These are phyloP conservation scores for Myotis planiceps DNA, from an alignment of 2,797 vertebrate species.

Conservation along the genomic window DNA sequence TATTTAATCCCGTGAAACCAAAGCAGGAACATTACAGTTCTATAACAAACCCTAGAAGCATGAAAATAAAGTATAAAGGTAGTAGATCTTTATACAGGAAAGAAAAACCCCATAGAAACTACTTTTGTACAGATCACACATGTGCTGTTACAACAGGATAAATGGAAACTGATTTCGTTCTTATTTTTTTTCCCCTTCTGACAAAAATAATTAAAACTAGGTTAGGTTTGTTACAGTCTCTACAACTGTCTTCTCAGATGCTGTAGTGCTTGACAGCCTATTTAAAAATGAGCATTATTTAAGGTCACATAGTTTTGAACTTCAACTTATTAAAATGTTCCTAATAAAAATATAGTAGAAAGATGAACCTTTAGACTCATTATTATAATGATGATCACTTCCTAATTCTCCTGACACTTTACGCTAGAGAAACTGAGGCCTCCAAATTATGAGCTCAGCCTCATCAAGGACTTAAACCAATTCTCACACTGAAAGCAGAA, in stretches of 20 bases:
- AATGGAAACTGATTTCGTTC: constrained; percentile 16
- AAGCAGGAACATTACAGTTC: constrained; percentile 64
- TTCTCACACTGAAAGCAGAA: background rate
- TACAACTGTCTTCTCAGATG: background rate
- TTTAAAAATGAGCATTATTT: constrained; percentile 60
- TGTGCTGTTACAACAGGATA: background rate
- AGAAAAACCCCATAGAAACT: constrained; percentile 58
- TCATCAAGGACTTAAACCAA: background rate
- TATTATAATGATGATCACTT: background rate
- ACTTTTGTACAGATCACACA: background rate
- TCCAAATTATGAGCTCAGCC: background rate
- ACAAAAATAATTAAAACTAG: constrained; percentile 72
- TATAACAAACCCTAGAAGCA: constrained; percentile 66
- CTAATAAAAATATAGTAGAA: constrained; percentile 31
- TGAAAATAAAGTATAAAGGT: constrained; percentile 67
- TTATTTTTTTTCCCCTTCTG: background rate
- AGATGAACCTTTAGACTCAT: background rate
- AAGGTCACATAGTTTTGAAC: constrained; percentile 50
- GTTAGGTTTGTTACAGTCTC: constrained; percentile 23
- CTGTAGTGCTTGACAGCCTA: background rate
- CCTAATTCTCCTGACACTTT: background rate
- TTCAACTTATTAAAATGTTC: constrained; percentile 30
- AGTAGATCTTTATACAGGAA: constrained; percentile 54
- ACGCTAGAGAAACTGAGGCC: background rate
- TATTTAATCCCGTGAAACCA: constrained; percentile 77